Percentiles rank a stretch among this genome's conserved stretches.
Evolutionary conservation across 2,797 vertebrate genomes (phyloP).

Genomic region (Clarias pachynema): DNA sequence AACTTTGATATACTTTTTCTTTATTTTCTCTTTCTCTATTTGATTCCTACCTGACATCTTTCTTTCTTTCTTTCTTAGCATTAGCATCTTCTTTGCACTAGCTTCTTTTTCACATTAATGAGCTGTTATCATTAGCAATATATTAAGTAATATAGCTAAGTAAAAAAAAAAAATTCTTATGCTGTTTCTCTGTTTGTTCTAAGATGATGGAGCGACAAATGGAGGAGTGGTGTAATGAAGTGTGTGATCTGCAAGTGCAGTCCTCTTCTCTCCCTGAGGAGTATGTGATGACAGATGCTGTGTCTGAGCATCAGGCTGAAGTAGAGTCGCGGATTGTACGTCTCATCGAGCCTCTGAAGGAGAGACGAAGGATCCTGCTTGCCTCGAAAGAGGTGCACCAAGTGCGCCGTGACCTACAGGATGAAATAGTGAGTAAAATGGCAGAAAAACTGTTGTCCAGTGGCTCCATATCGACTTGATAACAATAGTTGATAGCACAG

Average conservation of each 20-base stretch:
- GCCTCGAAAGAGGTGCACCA: constrained; percentile 93
- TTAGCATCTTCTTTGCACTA: not conserved
- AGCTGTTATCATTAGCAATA: not conserved
- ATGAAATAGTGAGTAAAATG: constrained; percentile 86
- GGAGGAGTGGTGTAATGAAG: constrained; percentile 90
- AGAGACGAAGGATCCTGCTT: constrained; percentile 86
- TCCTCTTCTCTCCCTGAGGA: constrained; percentile 81
- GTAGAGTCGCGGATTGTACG: constrained; percentile 88
- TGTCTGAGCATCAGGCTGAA: constrained; percentile 76
- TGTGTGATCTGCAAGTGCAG: constrained; percentile 85
- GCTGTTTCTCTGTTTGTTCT: not conserved
- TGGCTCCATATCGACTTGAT: too few species aligned
- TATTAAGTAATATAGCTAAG: too few species aligned
- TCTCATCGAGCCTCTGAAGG: constrained; percentile 90
- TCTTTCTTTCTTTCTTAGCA: constrained; percentile 21
- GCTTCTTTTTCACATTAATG: not conserved
- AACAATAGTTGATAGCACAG: not conserved
- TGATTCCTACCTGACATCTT: not conserved
- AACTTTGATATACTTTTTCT: not conserved
- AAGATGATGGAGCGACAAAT: constrained; percentile 92
- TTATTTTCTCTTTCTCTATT: not conserved
- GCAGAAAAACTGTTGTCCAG: not conserved
- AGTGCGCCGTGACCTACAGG: constrained; percentile 90
- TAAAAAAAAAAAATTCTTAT: not conserved
- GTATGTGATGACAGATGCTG: constrained; percentile 76